These are phyloP conservation scores for Acanthosepion pharaonis DNA, from an alignment of 2,888 invertebrate genomes.

Conservation along the genomic window DNA sequence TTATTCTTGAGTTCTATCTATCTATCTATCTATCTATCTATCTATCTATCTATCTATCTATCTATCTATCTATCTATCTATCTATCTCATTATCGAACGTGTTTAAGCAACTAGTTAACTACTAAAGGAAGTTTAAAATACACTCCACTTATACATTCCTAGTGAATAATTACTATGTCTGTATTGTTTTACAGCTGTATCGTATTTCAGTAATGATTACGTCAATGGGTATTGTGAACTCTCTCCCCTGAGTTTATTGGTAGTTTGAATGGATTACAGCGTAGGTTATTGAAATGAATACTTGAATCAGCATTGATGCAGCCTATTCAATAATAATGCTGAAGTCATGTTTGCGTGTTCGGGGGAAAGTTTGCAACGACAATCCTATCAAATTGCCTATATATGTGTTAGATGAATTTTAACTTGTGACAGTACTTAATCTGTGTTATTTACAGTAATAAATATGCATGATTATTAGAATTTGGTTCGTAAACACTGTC, in stretches of 20 bases:
- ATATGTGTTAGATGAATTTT: background rate
- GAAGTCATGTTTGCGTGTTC: background rate
- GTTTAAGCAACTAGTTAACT: too few relatives aligned
- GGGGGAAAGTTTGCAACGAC: conserved; percentile 6
- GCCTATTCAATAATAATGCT: background rate
- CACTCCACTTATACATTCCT: too few relatives aligned
- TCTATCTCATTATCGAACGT: too few relatives aligned
- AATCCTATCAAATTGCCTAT: background rate
- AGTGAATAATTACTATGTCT: too few relatives aligned
- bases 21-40: too few relatives aligned
- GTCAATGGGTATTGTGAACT: background rate
- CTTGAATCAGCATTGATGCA: background rate
- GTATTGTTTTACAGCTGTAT: background rate
- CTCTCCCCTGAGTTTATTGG: too few relatives aligned
- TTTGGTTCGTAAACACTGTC: too few relatives aligned
- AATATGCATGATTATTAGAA: background rate
- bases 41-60: too few relatives aligned
- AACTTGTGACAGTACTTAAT: background rate
- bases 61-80: too few relatives aligned
- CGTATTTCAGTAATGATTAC: background rate
- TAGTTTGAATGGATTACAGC: background rate
- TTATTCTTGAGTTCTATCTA: too few relatives aligned
- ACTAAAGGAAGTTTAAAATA: too few relatives aligned
- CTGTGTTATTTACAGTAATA: background rate
- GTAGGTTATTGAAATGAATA: background rate